phyloP scores from a whole-genome alignment of 1,140 invertebrate species.

The Drosophila orosa region DNA sequence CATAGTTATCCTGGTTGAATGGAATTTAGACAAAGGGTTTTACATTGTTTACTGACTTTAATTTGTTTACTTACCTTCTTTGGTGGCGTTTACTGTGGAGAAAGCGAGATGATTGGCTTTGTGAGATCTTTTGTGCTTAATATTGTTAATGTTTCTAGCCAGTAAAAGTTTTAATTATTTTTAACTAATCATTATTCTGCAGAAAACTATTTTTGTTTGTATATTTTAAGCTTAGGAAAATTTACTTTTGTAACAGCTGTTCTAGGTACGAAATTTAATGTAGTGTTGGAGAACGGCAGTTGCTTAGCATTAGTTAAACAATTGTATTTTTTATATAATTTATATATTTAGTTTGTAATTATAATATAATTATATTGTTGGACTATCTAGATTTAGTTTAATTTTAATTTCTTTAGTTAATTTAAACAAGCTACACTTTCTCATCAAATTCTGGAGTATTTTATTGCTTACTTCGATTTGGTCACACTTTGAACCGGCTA shows the following conservation, averaged over 20 bases:
- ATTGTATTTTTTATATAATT: background rate
- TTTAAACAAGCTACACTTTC: background rate
- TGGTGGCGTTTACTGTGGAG: background rate
- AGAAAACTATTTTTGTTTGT: constrained; percentile 14
- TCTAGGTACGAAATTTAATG: background rate
- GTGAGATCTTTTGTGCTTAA: background rate
- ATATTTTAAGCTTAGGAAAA: constrained; percentile 6
- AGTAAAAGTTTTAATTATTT: background rate
- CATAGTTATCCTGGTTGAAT: constrained; percentile 7
- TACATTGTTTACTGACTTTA: background rate
- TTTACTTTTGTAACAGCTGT: constrained; percentile 17
- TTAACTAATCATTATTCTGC: background rate
- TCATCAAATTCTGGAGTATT: background rate
- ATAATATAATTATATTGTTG: too few species aligned
- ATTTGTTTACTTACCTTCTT: constrained; percentile 22
- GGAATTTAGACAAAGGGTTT: background rate
- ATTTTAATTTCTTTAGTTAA: too few species aligned
- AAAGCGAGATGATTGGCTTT: background rate
- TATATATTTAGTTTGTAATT: background rate
- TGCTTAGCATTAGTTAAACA: background rate
- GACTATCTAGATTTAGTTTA: too few species aligned
- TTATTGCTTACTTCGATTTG: too few species aligned
- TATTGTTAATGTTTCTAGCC: background rate
- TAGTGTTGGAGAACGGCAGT: constrained; percentile 11
- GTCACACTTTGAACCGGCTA: constrained; percentile 19